These are phyloP conservation scores for Nomada ruficornis DNA, from an alignment of 2,888 invertebrate species.

Conservation along the genomic window DNA sequence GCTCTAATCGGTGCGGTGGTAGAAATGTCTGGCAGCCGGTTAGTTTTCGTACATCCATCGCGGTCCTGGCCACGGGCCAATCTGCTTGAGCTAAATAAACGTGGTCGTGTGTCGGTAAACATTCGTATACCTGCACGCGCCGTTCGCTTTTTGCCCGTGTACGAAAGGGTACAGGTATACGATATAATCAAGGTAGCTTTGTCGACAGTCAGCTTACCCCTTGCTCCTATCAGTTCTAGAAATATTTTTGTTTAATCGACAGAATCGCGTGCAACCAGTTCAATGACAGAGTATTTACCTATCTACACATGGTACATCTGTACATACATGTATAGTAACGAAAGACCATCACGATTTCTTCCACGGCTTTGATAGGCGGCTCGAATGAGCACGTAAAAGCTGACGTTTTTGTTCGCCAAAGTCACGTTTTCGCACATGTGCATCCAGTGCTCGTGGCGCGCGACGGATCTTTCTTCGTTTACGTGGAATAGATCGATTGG, in stretches of 20 bases:
- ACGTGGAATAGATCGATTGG: constrained; percentile 7
- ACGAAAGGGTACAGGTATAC: constrained; percentile 16
- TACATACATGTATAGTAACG: too few relatives aligned
- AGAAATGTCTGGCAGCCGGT: constrained; percentile 52
- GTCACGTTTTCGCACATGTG: constrained; percentile 64
- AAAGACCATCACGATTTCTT: not conserved
- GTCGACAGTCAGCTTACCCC: not conserved
- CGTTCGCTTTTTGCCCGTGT: not conserved
- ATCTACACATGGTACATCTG: too few relatives aligned
- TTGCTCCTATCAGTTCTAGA: not conserved
- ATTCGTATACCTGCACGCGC: constrained; percentile 32
- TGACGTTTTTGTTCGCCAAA: constrained; percentile 34
- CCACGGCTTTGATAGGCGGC: not conserved
- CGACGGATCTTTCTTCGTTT: constrained; percentile 18
- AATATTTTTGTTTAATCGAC: not conserved
- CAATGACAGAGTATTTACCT: too few relatives aligned
- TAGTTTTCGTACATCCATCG: constrained; percentile 63
- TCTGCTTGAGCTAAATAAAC: constrained; percentile 75
- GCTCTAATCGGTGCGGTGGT: constrained; percentile 41
- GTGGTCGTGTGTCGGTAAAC: constrained; percentile 59
- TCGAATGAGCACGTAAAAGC: constrained; percentile 31
- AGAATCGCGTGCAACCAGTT: too few relatives aligned
- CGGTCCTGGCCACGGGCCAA: constrained; percentile 72
- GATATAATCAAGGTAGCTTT: not conserved
- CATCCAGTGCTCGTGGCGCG: constrained; percentile 1